These are phyloP conservation scores for Ophiothrix spiculata DNA, from an alignment of 35 echinoderm and acorn worm species.

Conservation along the genomic window DNA sequence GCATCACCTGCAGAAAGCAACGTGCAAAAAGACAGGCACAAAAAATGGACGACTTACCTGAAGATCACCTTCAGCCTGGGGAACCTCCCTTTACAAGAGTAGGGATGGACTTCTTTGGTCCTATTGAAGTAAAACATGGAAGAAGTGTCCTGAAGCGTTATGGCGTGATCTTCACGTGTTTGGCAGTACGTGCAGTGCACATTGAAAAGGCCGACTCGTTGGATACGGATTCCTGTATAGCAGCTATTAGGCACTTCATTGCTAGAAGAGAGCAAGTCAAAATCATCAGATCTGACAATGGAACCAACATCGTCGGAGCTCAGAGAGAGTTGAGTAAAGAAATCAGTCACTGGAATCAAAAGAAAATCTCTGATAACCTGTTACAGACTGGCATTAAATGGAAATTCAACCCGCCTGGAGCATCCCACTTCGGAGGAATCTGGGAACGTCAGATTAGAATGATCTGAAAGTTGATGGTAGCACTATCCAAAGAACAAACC, in stretches of 20 bases:
- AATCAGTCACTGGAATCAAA: neutral
- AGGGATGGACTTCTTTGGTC: conserved; percentile 48
- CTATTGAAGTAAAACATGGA: conserved; percentile 43
- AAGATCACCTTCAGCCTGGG: conserved; percentile 20
- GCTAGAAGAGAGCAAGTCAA: conserved; percentile 33
- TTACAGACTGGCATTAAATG: conserved; percentile 12
- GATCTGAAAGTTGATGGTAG: conserved; percentile 55
- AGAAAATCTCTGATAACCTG: neutral
- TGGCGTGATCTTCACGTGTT: conserved; percentile 50
- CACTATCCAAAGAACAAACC: conserved; percentile 24
- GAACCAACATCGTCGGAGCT: conserved; percentile 49
- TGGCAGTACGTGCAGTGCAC: conserved; percentile 49
- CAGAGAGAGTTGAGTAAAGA: conserved; percentile 18
- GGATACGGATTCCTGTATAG: conserved; percentile 63
- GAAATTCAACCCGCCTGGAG: conserved; percentile 48
- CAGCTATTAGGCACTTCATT: conserved; percentile 37
- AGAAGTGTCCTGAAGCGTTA: conserved; percentile 37
- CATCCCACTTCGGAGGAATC: conserved; percentile 48
- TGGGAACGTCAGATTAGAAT: conserved; percentile 70
- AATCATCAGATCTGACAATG: conserved; percentile 53
- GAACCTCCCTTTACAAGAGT: conserved; percentile 50
- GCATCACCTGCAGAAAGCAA: conserved; percentile 11
- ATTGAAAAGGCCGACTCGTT: conserved; percentile 40
- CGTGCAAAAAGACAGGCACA: neutral
- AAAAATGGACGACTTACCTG: conserved; percentile 47